Percentiles rank a stretch among this genome's conserved stretches.
These are phyloP conservation scores for Apamea crenata DNA, from an alignment of 2,888 invertebrate genomes.

Conservation along the genomic window DNA sequence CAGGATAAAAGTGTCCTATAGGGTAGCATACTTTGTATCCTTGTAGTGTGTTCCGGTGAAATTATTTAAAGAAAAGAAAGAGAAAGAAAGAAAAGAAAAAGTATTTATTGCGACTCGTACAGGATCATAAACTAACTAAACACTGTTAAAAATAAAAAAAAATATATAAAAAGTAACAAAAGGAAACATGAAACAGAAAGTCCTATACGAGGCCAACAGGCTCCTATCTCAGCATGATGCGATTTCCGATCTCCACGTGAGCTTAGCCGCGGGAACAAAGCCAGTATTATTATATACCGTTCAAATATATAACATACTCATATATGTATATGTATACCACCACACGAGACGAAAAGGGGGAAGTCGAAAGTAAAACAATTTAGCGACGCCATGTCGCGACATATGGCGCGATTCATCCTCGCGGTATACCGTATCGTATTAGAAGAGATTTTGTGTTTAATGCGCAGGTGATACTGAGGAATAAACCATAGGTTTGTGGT, in stretches of 20 bases:
- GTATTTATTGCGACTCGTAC: too few relatives aligned
- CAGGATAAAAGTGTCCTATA: neutral
- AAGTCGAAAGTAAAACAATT: slow-evolving; percentile 65
- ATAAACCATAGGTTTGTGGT: neutral
- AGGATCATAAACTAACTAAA: too few relatives aligned
- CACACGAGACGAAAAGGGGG: slow-evolving; percentile 22
- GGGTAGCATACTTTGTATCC: neutral
- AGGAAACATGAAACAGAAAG: too few relatives aligned
- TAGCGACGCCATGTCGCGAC: slow-evolving; percentile 60
- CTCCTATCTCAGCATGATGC: too few relatives aligned
- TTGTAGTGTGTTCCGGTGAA: too few relatives aligned
- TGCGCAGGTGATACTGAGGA: slow-evolving; percentile 38
- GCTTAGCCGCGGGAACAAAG: neutral
- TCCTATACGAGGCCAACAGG: too few relatives aligned
- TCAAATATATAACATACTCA: slow-evolving; percentile 21
- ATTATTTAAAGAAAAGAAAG: too few relatives aligned
- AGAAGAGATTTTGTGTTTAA: slow-evolving; percentile 56
- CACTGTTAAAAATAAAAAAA: too few relatives aligned
- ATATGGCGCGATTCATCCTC: slow-evolving; percentile 54
- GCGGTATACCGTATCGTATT: slow-evolving; percentile 45
- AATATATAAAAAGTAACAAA: too few relatives aligned
- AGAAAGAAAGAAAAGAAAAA: too few relatives aligned
- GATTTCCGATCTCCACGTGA: neutral
- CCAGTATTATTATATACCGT: slow-evolving; percentile 6
- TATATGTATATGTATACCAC: neutral